Base-by-base conservation (phyloP, 2,797 vertebrate genomes). In the Percopsis omiscomaycus region DNA sequence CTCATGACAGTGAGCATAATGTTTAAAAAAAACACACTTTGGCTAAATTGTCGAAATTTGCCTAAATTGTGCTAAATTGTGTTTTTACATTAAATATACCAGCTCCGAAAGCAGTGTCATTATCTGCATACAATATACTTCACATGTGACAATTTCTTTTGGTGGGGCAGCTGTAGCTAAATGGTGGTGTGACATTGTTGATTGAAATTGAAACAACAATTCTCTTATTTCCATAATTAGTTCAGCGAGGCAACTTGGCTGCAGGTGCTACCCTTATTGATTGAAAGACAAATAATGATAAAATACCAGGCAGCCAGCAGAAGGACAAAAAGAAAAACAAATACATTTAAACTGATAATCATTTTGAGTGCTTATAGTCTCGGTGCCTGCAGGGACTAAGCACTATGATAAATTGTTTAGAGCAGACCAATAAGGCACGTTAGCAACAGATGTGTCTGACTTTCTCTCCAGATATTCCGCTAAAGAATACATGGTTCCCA, bases 261-360 rank as follows among this genome's bases (percentile, higher is more conserved):
- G 75, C 68, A 78, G 82, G 80, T 79, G 75, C 49, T 47, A 51
- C 58, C 86, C 59, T 55, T 74, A 85, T 89, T 65, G 81, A 90
- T 90, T 84, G 80, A 68, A 64, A 73, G 78, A 79, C 77, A 87
- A 86, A 89, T 80, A 80, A 73, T 75, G 78, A 82, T 68, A 83
- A 82, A 88, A 86, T 49, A 52, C 58, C 11, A 44, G 50, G 62
- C 64, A 79, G 66, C 61, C 1, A 49, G 29, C 30, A 48, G 47
- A 84, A 77, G 22, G 22, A 22, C 64, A 72, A 72, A 69, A 44
- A 62, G 4, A 4, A 48, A 13, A 48, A 15, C 47, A 15, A 15
- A 70, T 56, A 55, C 53, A 71, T 77, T 71, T 77, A 66, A 77
- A 72, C 59, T 52, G 45, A 68, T 72, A 59, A 61, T 49, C 73